These are phyloP conservation scores for Epinephelus moara DNA, from an alignment of 2,113 vertebrate genomes.

Conservation along the genomic window DNA sequence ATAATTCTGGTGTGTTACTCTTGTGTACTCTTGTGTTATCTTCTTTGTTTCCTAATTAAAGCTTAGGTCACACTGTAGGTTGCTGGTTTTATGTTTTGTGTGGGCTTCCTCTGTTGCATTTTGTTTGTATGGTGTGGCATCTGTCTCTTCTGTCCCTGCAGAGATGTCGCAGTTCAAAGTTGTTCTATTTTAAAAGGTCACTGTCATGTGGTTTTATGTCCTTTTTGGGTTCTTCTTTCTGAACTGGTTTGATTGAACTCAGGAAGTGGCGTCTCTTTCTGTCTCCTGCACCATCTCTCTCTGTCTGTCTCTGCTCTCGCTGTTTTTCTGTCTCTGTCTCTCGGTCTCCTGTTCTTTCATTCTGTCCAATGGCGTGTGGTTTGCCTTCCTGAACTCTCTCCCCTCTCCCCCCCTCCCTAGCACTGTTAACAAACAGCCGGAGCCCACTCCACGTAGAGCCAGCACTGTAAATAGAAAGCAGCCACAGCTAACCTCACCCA, in stretches of 20 bases:
- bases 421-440: constrained; percentile 93
- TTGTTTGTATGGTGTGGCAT: constrained; percentile 56
- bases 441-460: constrained; percentile 89
- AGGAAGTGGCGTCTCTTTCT: constrained; percentile 57
- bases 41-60: constrained; percentile 77
- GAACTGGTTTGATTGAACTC: constrained; percentile 47
- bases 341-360: constrained; percentile 46
- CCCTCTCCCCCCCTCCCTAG: constrained; percentile 86
- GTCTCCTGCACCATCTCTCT: constrained; percentile 40
- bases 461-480: constrained; percentile 94
- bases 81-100: constrained; percentile 79
- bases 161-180: constrained; percentile 36
- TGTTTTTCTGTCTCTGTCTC: constrained; percentile 42
- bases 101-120: constrained; percentile 75
- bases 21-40: constrained; percentile 71
- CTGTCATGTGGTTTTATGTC: constrained; percentile 57
- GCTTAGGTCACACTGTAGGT: constrained; percentile 68
- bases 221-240: constrained; percentile 57
- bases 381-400: constrained; percentile 80
- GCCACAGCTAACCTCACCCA: constrained; percentile 87
- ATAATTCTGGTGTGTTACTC: constrained; percentile 51
- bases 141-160: constrained; percentile 49
- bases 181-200: constrained; percentile 47
- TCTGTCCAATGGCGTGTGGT: constrained; percentile 68
- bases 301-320: constrained; percentile 40